A percentile compares a stretch with the other conserved stretches of the same genome.
Conservation (phyloP, 2,888 invertebrate species). For the Uloborus plumipes region DNA sequence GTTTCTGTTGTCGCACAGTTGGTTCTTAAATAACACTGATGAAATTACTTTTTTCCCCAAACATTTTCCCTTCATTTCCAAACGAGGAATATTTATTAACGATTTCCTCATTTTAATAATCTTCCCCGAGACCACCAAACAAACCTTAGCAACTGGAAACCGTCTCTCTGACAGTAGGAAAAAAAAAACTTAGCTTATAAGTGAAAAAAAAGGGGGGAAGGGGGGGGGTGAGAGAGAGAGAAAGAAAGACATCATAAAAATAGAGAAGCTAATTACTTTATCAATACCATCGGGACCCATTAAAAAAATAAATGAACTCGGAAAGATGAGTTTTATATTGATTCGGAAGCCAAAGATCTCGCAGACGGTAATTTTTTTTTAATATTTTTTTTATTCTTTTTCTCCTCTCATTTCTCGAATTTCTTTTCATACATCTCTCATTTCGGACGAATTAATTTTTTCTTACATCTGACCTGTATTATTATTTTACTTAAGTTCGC, state of each 20-base stretch:
- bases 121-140: neutral
- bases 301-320: slow-evolving; percentile 43
- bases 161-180: slow-evolving; percentile 5
- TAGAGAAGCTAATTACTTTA: slow-evolving; percentile 59
- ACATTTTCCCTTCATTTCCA: too few relatives aligned
- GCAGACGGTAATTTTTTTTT: slow-evolving; percentile 2
- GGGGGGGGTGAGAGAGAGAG: neutral
- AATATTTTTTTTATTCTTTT: slow-evolving; percentile 8
- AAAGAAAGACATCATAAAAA: slow-evolving; percentile 25
- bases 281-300: slow-evolving; percentile 56
- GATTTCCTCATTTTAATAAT: slow-evolving; percentile 28
- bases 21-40: too few relatives aligned
- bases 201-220: neutral
- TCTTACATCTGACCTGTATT: slow-evolving; percentile 27
- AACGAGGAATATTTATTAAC: slow-evolving; percentile 14
- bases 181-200: slow-evolving; percentile 2
- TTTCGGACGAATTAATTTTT: slow-evolving; percentile 45
- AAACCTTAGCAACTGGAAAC: slow-evolving; percentile 11
- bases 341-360: slow-evolving; percentile 31
- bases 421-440: slow-evolving; percentile 32
- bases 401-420: slow-evolving; percentile 8
- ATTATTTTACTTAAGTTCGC: slow-evolving; percentile 21
- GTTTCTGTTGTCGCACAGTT: too few relatives aligned
- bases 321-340: slow-evolving; percentile 62
- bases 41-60: too few relatives aligned